These are phyloP conservation scores for Ganaspis brasiliensis DNA, from an alignment of 2,888 invertebrate species.

Conservation along the genomic window DNA sequence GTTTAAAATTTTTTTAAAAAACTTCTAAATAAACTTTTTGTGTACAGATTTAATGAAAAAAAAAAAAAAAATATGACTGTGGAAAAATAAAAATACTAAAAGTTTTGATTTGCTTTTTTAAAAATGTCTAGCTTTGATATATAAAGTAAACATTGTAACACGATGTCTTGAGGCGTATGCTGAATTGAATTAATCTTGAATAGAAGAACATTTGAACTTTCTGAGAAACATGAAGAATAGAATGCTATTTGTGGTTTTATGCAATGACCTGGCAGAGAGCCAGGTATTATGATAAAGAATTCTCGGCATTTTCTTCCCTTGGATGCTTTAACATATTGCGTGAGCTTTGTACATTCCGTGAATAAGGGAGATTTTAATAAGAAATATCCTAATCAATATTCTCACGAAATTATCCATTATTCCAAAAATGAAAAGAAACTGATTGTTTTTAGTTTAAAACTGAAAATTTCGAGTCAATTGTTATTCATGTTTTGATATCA, in stretches of 20 bases:
- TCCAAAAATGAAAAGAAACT: too few species aligned
- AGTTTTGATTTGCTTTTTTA: too few species aligned
- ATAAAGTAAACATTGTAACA: neutral
- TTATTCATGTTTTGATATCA: too few species aligned
- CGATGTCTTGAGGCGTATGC: too few species aligned
- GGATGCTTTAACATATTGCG: slow-evolving; percentile 15
- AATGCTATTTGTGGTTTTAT: slow-evolving; percentile 2
- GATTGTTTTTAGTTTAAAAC: too few species aligned
- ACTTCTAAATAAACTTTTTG: neutral
- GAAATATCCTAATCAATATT: neutral
- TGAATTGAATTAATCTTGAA: neutral
- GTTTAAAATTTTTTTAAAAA: neutral
- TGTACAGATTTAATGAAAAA: too few species aligned
- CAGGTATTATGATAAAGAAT: slow-evolving; percentile 31
- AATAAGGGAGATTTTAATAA: neutral
- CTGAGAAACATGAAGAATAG: neutral
- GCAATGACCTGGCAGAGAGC: slow-evolving; percentile 31
- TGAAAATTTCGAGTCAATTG: too few species aligned
- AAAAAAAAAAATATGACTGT: too few species aligned
- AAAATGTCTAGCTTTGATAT: too few species aligned
- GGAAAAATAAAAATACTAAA: too few species aligned
- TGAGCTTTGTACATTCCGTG: slow-evolving; percentile 9
- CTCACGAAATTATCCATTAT: too few species aligned
- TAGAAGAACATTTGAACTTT: neutral
- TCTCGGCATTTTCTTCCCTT: slow-evolving; percentile 14